Evolutionary conservation across 2,113 vertebrate species (phyloP).

Genomic region (Prionailurus bengalensis): DNA sequence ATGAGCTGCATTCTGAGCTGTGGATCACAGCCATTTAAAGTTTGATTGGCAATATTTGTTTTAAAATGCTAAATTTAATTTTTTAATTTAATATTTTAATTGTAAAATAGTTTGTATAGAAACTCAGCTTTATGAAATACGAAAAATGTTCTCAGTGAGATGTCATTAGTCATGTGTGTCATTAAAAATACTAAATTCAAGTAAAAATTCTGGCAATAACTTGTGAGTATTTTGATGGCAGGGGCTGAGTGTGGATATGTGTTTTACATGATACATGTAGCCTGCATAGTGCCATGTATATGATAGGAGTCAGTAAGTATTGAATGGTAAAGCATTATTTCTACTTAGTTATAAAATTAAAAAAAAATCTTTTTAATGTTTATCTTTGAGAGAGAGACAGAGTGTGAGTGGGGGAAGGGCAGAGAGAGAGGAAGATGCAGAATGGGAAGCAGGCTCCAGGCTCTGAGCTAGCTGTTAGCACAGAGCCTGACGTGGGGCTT

Average conservation of each 20-base stretch:
- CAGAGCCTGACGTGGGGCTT: too few relatives aligned
- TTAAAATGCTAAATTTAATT: neutral
- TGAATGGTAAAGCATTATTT: neutral
- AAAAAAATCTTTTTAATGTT: too few relatives aligned
- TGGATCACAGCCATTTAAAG: neutral
- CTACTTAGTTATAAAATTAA: neutral
- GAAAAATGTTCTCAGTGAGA: neutral
- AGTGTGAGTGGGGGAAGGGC: too few relatives aligned
- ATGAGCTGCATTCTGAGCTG: neutral
- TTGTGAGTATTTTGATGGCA: neutral
- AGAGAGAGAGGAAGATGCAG: too few relatives aligned
- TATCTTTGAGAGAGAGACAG: too few relatives aligned
- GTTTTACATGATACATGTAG: fast-evolving
- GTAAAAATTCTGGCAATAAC: neutral
- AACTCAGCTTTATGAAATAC: slow-evolving; percentile 12
- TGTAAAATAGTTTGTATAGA: neutral
- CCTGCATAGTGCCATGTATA: neutral
- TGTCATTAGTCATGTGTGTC: neutral
- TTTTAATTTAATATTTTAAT: slow-evolving; percentile 12
- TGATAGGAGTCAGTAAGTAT: neutral
- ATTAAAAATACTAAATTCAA: neutral
- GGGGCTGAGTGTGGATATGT: neutral
- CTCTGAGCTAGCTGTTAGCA: too few relatives aligned
- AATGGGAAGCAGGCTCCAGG: too few relatives aligned
- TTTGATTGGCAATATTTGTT: neutral